Evolutionary conservation across 2,888 invertebrate species (phyloP), one percentile per base, ranked within the genome.

Genomic region (Rhagium mordax): DNA sequence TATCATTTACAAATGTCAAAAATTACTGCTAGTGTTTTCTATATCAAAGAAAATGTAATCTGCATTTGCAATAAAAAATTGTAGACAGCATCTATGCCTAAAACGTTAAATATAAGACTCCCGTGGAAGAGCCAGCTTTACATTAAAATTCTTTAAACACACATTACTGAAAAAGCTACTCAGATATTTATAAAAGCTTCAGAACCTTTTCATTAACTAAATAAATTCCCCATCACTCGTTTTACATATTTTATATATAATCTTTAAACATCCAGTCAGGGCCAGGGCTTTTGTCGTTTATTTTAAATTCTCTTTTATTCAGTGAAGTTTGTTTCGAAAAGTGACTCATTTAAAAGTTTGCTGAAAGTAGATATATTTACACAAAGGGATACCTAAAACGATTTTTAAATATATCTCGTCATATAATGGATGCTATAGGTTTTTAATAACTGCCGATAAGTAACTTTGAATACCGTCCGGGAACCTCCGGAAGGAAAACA

Each of bases 221-320:
- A 68, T 72, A 70, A 71, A 67, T 71, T 70, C 75, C 76, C 75
- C 75, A 75, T 76, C 74, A 71, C 72, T 70, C 76, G 70, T 77
- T 71, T 68, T 78, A 75, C 77, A 79, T 79, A 77, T 76, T 80
- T 80, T 77, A 80, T 78, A 75, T 70, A 75, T 79, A 79, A 79
- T 78, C 77, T 76, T 71, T 72, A 71, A 72, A 78, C 71, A 78
- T 72, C 74, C 73, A 68, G 66, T 59, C 73, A 59, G 55, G 67
- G 29, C 72, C 15, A 10, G 18, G 64, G 72, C 75, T 76, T 77
- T 79, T 78, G 79, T 79, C 73, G 79, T 76, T n/a, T 69, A 76
- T 76, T 79, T 75, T 73, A 79, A 78, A 78, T 78, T 78, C 78
- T 70, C 76, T 79, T 77, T 75, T 72, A 79, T 79, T 79, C 76